Evolutionary conservation across 2,797 vertebrate genomes (phyloP), one percentile per base, ranked within the genome.

Genomic region (Helicolenus hilgendorfi): DNA sequence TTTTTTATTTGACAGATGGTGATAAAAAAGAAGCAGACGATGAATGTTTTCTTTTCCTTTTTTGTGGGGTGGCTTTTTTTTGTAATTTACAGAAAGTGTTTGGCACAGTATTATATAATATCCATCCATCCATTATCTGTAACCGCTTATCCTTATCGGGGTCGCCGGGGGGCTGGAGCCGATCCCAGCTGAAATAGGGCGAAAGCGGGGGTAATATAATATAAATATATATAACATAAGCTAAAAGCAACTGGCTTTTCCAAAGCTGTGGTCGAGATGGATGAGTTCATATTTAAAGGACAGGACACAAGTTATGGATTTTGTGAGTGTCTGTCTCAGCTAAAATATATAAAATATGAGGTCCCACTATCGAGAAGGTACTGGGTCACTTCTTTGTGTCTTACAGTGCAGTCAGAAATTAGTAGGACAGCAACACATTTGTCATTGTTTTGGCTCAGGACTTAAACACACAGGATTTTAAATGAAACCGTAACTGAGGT

Each of bases 401-500:
- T 73, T 27, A 31, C 13, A 35, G 62, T 29, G 11, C 11, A 65
- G 53, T 72, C 33, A 56, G 26, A 36, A 55, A 82, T 56, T 58
- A 56, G 79, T 20, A 10, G 1, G 36, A 38, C 29, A 53, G 81
- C 7, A 2, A 73, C 73, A 64, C 63, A 70, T 81, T 65, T 84
- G 36, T 81, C 56, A 73, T 64, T 59, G 35, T 70, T 74, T 78
- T 71, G 36, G 22, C 27, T 70, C 2, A 11, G 11, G 11, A 53
- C 27, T 27, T n/a, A 45, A 29, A n/a, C 35, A 63, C 10, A 11
- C 18, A 26, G 6, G 29, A 58, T 24, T 65, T 65, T 2, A 79
- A 79, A 76, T 53, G 4, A 65, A 83, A 67, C 26, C 0, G 27
- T 53, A n/a, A 67, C 60, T 35, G 20, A 60, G 55, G 38, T 69